These are phyloP conservation scores for Drosophila peninsularis DNA, from an alignment of 2,888 invertebrate species.

Conservation along the genomic window DNA sequence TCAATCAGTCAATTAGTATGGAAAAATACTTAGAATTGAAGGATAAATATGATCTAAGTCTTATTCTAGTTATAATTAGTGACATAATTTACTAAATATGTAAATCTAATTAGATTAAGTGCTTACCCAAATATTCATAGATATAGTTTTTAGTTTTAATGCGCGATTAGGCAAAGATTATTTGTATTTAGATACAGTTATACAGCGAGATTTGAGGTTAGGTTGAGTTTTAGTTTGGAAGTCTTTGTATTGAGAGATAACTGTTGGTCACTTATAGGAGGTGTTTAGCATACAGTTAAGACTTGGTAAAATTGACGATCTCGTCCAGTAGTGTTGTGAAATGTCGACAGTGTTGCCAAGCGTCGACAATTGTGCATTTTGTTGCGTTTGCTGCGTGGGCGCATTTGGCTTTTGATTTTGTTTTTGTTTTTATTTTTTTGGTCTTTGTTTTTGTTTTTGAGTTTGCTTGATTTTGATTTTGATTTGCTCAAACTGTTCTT, in stretches of 20 bases:
- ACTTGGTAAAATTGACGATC: conserved; percentile 54
- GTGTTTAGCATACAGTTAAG: conserved; percentile 27
- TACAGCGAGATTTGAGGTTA: conserved; percentile 36
- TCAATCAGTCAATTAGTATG: neutral
- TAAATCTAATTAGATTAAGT: neutral
- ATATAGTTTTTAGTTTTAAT: conserved; percentile 60
- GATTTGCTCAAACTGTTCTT: conserved; percentile 12
- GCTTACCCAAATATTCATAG: conserved; percentile 85
- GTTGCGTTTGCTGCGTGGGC: conserved; percentile 73
- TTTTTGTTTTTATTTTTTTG: conserved; percentile 24
- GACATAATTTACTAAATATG: neutral
- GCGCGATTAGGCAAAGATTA: conserved; percentile 48
- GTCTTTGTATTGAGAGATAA: conserved; percentile 30
- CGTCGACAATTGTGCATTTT: conserved; percentile 74
- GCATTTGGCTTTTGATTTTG: conserved; percentile 67
- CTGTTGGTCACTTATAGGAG: conserved; percentile 28
- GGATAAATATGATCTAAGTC: no score
- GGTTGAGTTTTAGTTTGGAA: conserved; percentile 23
- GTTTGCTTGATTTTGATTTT: conserved; percentile 7
- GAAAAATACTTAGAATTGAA: neutral
- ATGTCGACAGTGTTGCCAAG: conserved; percentile 61
- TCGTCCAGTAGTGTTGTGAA: conserved; percentile 56
- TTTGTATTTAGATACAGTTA: conserved; percentile 20
- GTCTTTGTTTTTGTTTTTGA: conserved; percentile 35
- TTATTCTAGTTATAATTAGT: neutral